These are phyloP conservation scores for Eulithis testata DNA, from an alignment of 2,888 invertebrate genomes.

Conservation along the genomic window DNA sequence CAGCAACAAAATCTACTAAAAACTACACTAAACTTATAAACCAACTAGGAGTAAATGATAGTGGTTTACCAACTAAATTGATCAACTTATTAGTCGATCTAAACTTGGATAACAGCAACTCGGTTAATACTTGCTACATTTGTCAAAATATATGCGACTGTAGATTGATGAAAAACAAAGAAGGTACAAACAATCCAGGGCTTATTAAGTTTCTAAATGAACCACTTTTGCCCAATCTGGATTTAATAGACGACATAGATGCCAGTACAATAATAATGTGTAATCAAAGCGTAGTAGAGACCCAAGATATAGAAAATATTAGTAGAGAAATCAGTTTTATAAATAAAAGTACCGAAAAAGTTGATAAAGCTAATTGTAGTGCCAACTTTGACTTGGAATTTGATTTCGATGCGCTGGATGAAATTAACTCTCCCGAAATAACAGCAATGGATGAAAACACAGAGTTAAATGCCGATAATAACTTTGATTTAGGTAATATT, in stretches of 20 bases:
- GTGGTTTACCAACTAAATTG: conserved; percentile 63
- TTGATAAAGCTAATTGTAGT: conserved; percentile 40
- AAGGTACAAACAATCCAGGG: conserved; percentile 43
- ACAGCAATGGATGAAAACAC: conserved; percentile 30
- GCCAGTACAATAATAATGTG: conserved; percentile 55
- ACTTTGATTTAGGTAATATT: conserved; percentile 76
- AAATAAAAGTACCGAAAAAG: conserved; percentile 23
- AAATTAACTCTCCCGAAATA: conserved; percentile 36
- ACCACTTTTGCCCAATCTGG: conserved; percentile 61
- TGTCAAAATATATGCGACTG: conserved; percentile 77
- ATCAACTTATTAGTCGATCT: conserved; percentile 78
- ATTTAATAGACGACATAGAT: conserved; percentile 66
- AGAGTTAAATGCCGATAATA: conserved; percentile 48
- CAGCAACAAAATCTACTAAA: conserved; percentile 74
- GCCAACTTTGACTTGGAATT: conserved; percentile 50
- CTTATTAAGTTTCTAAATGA: conserved; percentile 51
- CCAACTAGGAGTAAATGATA: conserved; percentile 68
- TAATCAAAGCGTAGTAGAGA: conserved; percentile 42
- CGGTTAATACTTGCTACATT: conserved; percentile 64
- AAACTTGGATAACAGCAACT: conserved; percentile 65
- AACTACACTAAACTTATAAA: conserved; percentile 75
- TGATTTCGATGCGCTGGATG: conserved; percentile 52
- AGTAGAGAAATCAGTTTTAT: conserved; percentile 20
- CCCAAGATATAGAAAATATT: conserved; percentile 30
- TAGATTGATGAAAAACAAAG: conserved; percentile 52